A percentile compares a stretch with the other conserved stretches of the same genome.
Conservation (phyloP, 2,888 invertebrate genomes). For the Thyatira batis region DNA sequence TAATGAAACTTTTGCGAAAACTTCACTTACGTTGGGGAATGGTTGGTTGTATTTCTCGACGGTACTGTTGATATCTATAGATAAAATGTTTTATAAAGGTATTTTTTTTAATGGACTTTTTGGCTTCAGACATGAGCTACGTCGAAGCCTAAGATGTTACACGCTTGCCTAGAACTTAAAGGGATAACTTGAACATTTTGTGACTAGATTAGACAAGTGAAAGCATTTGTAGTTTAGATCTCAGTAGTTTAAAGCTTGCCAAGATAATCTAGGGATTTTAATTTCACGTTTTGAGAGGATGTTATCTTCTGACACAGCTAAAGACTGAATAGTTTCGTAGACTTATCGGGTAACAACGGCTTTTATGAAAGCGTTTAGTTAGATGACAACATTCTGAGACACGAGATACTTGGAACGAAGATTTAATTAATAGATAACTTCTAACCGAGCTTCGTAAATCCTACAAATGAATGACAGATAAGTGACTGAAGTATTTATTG, state of each 20-base stretch:
- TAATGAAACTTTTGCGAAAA: slow-evolving; percentile 44
- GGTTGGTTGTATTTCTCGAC: slow-evolving; percentile 3
- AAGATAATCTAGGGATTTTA: background rate
- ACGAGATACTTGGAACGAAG: background rate
- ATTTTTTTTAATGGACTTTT: no score
- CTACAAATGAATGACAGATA: background rate
- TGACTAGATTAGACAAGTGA: background rate
- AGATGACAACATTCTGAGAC: background rate
- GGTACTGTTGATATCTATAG: background rate
- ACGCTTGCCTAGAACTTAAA: background rate
- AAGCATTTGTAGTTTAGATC: background rate
- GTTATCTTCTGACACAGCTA: background rate
- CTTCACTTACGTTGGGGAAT: slow-evolving; percentile 2
- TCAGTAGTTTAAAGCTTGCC: background rate
- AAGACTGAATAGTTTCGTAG: background rate
- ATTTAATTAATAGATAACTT: background rate
- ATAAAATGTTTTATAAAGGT: background rate
- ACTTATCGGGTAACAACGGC: background rate
- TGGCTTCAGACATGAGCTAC: no score
- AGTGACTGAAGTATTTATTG: background rate
- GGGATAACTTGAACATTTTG: background rate
- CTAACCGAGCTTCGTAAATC: background rate
- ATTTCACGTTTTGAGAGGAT: background rate
- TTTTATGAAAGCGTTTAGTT: background rate
- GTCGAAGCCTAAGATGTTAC: no score